A percentile compares a stretch with the other conserved stretches of the same genome.
These are phyloP conservation scores for Gnathonemus longibarbis DNA, from an alignment of 2,113 vertebrate genomes.

Conservation along the genomic window DNA sequence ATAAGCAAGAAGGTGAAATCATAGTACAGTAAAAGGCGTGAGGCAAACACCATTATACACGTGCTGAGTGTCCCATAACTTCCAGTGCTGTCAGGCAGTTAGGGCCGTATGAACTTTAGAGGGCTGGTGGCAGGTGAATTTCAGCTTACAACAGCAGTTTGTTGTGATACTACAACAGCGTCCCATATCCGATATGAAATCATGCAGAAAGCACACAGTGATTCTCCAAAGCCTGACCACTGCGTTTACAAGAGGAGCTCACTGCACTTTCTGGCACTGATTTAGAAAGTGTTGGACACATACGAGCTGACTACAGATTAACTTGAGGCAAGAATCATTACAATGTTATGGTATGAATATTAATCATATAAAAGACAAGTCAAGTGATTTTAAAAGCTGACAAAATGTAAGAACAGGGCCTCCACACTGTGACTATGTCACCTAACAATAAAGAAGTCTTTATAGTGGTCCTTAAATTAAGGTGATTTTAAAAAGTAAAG, in stretches of 20 bases:
- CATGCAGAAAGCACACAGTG: background rate
- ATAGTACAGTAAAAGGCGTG: background rate
- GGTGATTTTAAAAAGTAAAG: background rate
- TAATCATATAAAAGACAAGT: background rate
- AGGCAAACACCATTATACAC: background rate
- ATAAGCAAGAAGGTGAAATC: background rate
- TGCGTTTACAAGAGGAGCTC: background rate
- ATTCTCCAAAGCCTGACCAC: background rate
- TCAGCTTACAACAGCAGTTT: background rate
- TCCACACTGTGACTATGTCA: background rate
- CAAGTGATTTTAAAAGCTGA: background rate
- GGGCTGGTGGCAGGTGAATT: background rate
- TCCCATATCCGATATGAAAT: background rate
- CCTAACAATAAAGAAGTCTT: background rate
- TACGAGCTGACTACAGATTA: background rate
- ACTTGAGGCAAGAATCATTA: background rate
- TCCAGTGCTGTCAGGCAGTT: background rate
- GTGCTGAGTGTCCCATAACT: background rate
- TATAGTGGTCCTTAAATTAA: background rate
- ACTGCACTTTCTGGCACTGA: background rate
- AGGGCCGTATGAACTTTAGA: background rate
- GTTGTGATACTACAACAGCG: background rate
- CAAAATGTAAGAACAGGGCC: background rate
- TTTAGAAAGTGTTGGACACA: background rate
- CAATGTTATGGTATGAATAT: background rate